Evolutionary conservation across 2,113 vertebrate genomes (phyloP).

Genomic region (Atractosteus spatula): DNA sequence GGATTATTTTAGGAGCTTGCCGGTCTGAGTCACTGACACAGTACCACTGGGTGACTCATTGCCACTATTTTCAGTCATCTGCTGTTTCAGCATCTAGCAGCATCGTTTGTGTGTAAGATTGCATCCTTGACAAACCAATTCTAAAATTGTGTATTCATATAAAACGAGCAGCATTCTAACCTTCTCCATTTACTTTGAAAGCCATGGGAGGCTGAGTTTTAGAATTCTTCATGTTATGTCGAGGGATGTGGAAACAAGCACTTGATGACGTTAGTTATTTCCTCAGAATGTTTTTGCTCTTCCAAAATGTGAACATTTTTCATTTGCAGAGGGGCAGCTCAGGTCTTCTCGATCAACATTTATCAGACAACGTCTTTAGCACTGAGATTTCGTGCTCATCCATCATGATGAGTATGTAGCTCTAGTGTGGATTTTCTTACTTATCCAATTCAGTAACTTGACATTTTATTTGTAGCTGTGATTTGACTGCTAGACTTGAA

Average conservation of each 20-base stretch:
- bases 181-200: neutral
- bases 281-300: neutral
- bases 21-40: conserved; percentile 30
- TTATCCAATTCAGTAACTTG: no score
- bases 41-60: conserved; percentile 32
- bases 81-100: neutral
- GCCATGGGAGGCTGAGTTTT: neutral
- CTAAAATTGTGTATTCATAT: neutral
- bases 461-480: neutral
- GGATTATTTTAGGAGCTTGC: conserved; percentile 33
- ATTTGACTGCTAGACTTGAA: neutral
- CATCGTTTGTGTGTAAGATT: neutral
- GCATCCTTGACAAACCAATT: neutral
- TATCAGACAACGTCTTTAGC: neutral
- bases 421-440: no score
- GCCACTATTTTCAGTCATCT: conserved; percentile 1
- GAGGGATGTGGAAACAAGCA: neutral
- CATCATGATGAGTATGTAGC: no score
- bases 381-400: no score
- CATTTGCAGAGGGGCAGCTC: neutral
- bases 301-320: neutral
- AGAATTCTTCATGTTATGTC: neutral
- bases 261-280: neutral
- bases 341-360: neutral
- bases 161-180: neutral